Percentiles rank a stretch among this genome's conserved stretches.
These are phyloP conservation scores for Poeciliopsis presidionis DNA, from an alignment of 2,797 vertebrate species.

Conservation along the genomic window DNA sequence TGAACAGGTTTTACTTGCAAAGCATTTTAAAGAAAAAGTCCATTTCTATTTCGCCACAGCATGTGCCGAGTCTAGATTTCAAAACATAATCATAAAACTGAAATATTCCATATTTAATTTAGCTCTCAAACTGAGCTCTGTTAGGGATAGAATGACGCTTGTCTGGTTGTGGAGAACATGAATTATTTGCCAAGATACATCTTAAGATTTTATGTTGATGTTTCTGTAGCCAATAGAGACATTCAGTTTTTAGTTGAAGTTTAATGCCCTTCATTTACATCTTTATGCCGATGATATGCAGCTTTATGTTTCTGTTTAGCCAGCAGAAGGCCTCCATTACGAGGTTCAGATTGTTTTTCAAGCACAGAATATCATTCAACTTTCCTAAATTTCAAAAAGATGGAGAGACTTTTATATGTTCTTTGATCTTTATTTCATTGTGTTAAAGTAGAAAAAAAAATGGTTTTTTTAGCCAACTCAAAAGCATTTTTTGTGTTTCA, in stretches of 20 bases:
- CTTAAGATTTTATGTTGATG: not conserved
- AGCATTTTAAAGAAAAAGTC: not conserved
- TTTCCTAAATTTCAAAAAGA: not conserved
- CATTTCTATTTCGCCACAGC: not conserved
- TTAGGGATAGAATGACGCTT: not conserved
- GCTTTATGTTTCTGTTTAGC: not conserved
- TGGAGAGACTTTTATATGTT: no score
- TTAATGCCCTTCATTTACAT: not conserved
- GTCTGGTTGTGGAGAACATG: not conserved
- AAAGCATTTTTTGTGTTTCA: not conserved
- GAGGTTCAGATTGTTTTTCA: not conserved
- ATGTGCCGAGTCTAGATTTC: not conserved
- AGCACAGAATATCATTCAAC: not conserved
- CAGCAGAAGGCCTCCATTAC: not conserved
- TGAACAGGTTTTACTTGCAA: not conserved
- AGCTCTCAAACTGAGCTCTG: not conserved
- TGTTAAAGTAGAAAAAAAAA: not conserved
- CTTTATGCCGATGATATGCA: not conserved
- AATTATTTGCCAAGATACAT: not conserved
- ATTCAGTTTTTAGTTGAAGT: not conserved
- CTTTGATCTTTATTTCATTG: not conserved
- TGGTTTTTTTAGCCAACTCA: not conserved
- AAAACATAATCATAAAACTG: constrained; percentile 12
- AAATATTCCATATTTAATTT: constrained; percentile 1
- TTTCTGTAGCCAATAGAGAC: not conserved